Evolutionary conservation across 2,113 vertebrate genomes (phyloP), one percentile per base, ranked within the genome.

Genomic region (Fregata magnificens): DNA sequence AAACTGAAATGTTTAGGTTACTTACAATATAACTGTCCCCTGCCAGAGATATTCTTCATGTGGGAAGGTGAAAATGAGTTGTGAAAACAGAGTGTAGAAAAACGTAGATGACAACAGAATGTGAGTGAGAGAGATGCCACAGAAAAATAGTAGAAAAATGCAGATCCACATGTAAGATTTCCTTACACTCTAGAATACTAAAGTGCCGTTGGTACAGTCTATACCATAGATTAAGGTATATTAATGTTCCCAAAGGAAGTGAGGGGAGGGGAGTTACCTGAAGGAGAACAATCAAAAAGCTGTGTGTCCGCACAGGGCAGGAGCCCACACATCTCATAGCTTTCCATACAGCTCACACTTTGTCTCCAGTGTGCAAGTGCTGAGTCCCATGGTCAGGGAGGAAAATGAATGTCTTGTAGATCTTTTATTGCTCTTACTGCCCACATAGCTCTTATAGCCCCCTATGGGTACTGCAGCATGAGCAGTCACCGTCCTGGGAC

Each of bases 41-140:
- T 94, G 86, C 58, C 32, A 87, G 94, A 95, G 93, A 95, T 94
- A 95, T 91, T 56, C 53, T 89, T 83, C 66, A 73, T 55, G 81
- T 95, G 70, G 93, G 93, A 94, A 95, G 88, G 84, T 89, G 95
- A 95, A 93, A 97, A 92, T 62, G 77, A 95, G 73, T 97, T 93
- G 96, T 96, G 89, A 92, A 96, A 95, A 94, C 56, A 84, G 56
- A 83, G 28, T 1, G 17, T 21, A 76, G 89, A 91, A 94, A 94
- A 84, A 87, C 1, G 0, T 72, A 82, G 53, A 89, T 87, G 56
- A 90, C 92, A 95, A 91, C 69, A 87, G 77, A 95, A 88, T 84
- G 86, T 88, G 67, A 91, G 53, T 45, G 77, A 88, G 74, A 93
- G 36, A 67, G 71, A 82, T 62, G 21, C 13, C 65, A 63, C 76